A percentile compares a stretch with the other conserved stretches of the same genome.
Conservation (phyloP, 92 coral and sea anemone genomes). For the Nematostella vectensis region DNA sequence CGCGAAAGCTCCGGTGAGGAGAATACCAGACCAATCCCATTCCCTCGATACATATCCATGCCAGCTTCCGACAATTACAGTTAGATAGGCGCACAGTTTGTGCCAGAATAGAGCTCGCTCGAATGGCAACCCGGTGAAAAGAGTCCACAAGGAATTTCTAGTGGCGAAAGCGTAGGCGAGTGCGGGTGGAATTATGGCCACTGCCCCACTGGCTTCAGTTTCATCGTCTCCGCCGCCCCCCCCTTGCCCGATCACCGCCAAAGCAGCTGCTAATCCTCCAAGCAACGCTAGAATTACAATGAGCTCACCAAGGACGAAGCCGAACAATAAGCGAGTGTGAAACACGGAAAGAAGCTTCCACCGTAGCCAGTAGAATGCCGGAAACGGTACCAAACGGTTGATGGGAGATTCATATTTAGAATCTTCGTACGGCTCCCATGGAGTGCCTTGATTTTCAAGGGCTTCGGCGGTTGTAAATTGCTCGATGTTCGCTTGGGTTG, state of each 20-base stretch:
- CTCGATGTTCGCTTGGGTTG: too few species aligned
- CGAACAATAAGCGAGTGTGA: slow-evolving; percentile 53
- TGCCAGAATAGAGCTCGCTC: slow-evolving; percentile 69
- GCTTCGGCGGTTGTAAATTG: too few species aligned
- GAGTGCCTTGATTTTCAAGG: too few species aligned
- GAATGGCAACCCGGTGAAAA: slow-evolving; percentile 65
- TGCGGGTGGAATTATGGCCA: slow-evolving; percentile 49
- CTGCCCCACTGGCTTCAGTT: slow-evolving; percentile 35
- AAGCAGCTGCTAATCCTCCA: slow-evolving; percentile 39
- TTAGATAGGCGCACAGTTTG: slow-evolving; percentile 54
- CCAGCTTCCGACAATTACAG: slow-evolving; percentile 55
- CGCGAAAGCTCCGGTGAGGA: slow-evolving; percentile 34
- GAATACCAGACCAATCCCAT: slow-evolving; percentile 43
- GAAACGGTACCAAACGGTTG: slow-evolving; percentile 43
- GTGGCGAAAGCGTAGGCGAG: slow-evolving; percentile 60
- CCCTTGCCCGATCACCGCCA: slow-evolving; percentile 34
- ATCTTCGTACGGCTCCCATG: slow-evolving; percentile 49
- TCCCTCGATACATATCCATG: slow-evolving; percentile 50
- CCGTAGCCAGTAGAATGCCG: slow-evolving; percentile 32
- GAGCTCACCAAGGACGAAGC: slow-evolving; percentile 58
- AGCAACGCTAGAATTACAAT: slow-evolving; percentile 36
- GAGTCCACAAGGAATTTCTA: slow-evolving; percentile 59
- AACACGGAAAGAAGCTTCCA: slow-evolving; percentile 48
- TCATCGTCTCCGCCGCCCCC: slow-evolving; percentile 12
- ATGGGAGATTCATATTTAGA: slow-evolving; percentile 62